Evolutionary conservation across 2,888 invertebrate genomes (phyloP), one percentile per base, ranked within the genome.

Genomic region (Euzophera pinguis): DNA sequence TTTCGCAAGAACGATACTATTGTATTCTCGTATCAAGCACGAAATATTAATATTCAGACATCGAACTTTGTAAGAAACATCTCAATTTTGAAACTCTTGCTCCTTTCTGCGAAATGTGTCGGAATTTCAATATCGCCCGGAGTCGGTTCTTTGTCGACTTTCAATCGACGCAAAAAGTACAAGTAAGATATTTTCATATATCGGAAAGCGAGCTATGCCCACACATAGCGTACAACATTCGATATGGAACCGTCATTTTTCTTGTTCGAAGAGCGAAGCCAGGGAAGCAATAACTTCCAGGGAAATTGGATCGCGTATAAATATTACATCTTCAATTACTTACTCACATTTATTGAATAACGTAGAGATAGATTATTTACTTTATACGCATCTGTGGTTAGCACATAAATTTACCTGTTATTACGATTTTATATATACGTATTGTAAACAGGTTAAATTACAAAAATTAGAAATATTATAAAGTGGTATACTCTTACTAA

Each of bases 131-230:
- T 51, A 51, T 43, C 43, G 51, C 34, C 29, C 34, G 10, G 16
- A 45, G 43, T 34, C 43, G 43, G 42, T 34, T 34, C 50, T 34
- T 35, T 27, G 43, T 50, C 51, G 43, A 51, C 51, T 51, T 50
- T 27, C 35, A 51, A 51, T 51, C 43, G 50, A 61, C 62, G 64
- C 60, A 71, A 75, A 72, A 75, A 65, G 64, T 64, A 64, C 64
- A 67, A 75, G 71, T 71, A 71, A 71, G 66, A 75, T 69, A 73
- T 79, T 74, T 22, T 65, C 64, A 66, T 66, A 75, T 66, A 68
- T 54, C 59, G 55, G 61, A 51, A 43, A 51, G 51, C 12, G 50
- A 34, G 34, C 37, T 35, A 17, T 17, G n/a, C 34, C 27, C 37
- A 43, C 35, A 43, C 22, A 9, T 51, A 27, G 27, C 42, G 13